Conservation (phyloP, 2,888 invertebrate species). For the Buathra laborator region DNA sequence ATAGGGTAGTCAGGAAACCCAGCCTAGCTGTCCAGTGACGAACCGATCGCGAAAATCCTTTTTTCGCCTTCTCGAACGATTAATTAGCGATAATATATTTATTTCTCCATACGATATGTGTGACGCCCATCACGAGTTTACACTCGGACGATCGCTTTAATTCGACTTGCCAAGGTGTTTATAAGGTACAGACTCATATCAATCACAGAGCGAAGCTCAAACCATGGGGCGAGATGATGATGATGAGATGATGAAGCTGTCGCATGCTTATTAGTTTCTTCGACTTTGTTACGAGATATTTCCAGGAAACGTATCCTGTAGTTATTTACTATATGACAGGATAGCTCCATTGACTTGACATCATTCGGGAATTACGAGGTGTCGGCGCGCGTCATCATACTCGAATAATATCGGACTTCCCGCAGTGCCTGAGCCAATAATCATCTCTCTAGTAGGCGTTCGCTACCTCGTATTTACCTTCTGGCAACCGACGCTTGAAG, state of each 20-base stretch:
- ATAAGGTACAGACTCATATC: conserved; percentile 24
- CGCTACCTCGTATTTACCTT: conserved; percentile 19
- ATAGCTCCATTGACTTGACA: background rate
- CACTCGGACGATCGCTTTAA: conserved; percentile 34
- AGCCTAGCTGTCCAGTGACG: background rate
- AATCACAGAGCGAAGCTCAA: conserved; percentile 31
- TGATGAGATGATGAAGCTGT: conserved; percentile 40
- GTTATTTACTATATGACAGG: background rate
- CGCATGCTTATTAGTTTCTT: conserved; percentile 23
- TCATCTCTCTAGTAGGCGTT: background rate
- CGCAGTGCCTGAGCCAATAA: conserved; percentile 17
- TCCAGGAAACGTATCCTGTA: conserved; percentile 21
- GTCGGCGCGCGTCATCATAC: conserved; percentile 14
- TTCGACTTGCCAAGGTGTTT: background rate
- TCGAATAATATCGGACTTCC: conserved; percentile 17
- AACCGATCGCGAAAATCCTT: conserved; percentile 14
- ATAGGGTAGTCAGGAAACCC: background rate
- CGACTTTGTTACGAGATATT: background rate
- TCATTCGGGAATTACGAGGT: conserved; percentile 35
- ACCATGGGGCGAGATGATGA: conserved; percentile 10
- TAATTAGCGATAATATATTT: conserved; percentile 37
- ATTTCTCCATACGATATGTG: conserved; percentile 7
- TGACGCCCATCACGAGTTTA: conserved; percentile 33
- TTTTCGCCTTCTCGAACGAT: conserved; percentile 12
- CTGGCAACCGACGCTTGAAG: background rate